These are phyloP conservation scores for Anguilla megastoma DNA, from an alignment of 2,797 vertebrate genomes.

Conservation along the genomic window DNA sequence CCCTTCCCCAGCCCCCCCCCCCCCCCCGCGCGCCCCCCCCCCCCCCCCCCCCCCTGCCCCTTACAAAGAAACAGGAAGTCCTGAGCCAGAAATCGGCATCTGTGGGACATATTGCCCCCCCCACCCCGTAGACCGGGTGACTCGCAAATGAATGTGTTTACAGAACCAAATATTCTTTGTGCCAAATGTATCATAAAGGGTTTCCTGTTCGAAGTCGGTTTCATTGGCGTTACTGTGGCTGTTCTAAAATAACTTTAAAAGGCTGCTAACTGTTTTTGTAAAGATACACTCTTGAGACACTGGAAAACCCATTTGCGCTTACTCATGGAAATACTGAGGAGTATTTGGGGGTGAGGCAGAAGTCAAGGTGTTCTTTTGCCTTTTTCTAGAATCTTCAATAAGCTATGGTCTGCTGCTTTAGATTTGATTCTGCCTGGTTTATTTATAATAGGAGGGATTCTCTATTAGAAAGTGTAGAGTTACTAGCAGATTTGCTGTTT, in stretches of 20 bases:
- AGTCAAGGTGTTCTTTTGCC: not conserved
- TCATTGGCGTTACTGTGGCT: not conserved
- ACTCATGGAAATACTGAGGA: slow-evolving; percentile 57
- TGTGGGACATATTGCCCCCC: not conserved
- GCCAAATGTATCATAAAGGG: slow-evolving; percentile 11
- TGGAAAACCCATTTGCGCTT: slow-evolving; percentile 30
- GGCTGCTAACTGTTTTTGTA: slow-evolving; percentile 36
- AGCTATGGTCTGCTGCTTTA: not conserved
- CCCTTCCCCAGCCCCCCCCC: too few species aligned
- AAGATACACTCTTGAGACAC: not conserved
- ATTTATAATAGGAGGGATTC: not conserved
- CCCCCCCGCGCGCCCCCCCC: slow-evolving; percentile 47
- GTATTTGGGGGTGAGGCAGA: not conserved
- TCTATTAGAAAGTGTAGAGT: not conserved
- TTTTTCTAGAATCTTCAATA: not conserved
- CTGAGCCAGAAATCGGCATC: slow-evolving; percentile 44
- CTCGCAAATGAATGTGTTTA: not conserved
- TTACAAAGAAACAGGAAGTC: slow-evolving; percentile 53
- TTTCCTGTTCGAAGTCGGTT: not conserved
- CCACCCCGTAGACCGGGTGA: not conserved
- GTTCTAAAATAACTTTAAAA: slow-evolving; percentile 31
- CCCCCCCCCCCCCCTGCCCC: slow-evolving; percentile 40
- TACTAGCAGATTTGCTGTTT: slow-evolving; percentile 33
- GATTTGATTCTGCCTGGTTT: not conserved
- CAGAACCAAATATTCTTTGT: not conserved